A percentile compares a stretch with the other conserved stretches of the same genome.
Conservation (phyloP, 2,888 invertebrate species). For the Crepidodera aurea region DNA sequence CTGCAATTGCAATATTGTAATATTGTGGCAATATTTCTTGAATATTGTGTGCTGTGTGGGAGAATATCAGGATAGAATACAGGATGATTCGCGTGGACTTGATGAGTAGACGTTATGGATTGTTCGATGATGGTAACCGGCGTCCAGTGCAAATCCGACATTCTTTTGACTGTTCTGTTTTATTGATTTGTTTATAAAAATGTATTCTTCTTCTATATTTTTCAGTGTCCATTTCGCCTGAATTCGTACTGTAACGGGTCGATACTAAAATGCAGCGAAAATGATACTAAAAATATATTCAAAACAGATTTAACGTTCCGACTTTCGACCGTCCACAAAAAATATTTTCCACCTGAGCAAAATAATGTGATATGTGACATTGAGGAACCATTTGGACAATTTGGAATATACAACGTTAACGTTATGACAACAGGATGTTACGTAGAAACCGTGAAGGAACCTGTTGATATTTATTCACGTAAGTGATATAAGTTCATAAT, state of each 20-base stretch:
- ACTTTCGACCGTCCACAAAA: slow-evolving; percentile 38
- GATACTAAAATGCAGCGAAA: slow-evolving; percentile 20
- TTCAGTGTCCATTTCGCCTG: slow-evolving; percentile 33
- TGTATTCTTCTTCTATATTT: too few relatives aligned
- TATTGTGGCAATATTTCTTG: too few relatives aligned
- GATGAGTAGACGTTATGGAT: too few relatives aligned
- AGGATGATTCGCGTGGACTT: too few relatives aligned
- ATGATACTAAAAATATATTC: slow-evolving; percentile 31
- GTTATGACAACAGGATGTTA: slow-evolving; percentile 42
- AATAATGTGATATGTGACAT: slow-evolving; percentile 46
- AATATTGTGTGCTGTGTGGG: too few relatives aligned
- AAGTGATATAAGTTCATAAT: slow-evolving; percentile 26
- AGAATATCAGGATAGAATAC: too few relatives aligned
- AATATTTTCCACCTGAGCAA: slow-evolving; percentile 44
- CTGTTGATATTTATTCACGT: slow-evolving; percentile 49
- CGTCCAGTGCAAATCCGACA: too few relatives aligned
- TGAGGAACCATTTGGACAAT: slow-evolving; percentile 45
- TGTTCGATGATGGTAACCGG: too few relatives aligned
- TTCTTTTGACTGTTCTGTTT: too few relatives aligned
- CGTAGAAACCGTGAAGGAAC: slow-evolving; percentile 43
- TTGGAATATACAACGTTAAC: slow-evolving; percentile 48
- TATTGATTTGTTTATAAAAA: too few relatives aligned
- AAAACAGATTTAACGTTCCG: slow-evolving; percentile 39
- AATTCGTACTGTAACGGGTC: slow-evolving; percentile 19
- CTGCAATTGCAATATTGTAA: too few relatives aligned